Evolutionary conservation across 2,797 vertebrate species (phyloP).

Genomic region (Falco columbarius): DNA sequence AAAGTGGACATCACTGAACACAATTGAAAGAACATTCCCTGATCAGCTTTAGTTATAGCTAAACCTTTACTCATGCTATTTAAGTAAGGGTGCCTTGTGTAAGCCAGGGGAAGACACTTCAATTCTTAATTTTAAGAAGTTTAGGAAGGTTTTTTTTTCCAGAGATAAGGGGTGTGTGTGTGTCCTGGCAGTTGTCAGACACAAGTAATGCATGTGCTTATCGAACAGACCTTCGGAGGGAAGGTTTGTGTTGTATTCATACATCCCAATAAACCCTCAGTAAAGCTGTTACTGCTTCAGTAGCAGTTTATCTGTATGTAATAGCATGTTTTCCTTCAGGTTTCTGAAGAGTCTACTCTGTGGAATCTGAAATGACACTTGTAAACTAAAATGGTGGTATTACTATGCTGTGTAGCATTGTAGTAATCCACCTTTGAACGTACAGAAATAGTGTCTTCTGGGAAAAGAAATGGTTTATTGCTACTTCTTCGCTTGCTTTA

Average conservation of each 20-base stretch:
- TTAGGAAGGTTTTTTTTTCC: not conserved
- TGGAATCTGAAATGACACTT: not conserved
- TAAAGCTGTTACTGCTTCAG: not conserved
- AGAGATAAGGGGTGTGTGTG: not conserved
- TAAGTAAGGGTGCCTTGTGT: not conserved
- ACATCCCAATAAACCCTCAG: not conserved
- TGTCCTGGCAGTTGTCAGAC: not conserved
- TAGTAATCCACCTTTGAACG: not conserved
- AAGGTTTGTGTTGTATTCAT: not conserved
- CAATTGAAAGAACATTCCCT: not conserved
- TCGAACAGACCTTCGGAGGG: not conserved
- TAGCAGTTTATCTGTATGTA: not conserved
- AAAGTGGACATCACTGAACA: not conserved
- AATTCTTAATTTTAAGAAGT: no score
- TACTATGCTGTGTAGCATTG: fast-evolving
- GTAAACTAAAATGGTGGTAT: not conserved
- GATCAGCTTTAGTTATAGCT: not conserved
- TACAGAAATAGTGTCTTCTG: not conserved
- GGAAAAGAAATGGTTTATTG: not conserved
- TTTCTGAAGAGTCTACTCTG: not conserved
- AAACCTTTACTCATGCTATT: not conserved
- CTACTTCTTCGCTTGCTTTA: not conserved
- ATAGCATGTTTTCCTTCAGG: not conserved
- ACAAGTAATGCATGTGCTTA: not conserved
- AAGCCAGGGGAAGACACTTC: no score